A percentile compares a stretch with the other conserved stretches of the same genome.
These are phyloP conservation scores for Phymorhynchus buccinoides DNA, from an alignment of 1,140 invertebrate genomes.

Conservation along the genomic window DNA sequence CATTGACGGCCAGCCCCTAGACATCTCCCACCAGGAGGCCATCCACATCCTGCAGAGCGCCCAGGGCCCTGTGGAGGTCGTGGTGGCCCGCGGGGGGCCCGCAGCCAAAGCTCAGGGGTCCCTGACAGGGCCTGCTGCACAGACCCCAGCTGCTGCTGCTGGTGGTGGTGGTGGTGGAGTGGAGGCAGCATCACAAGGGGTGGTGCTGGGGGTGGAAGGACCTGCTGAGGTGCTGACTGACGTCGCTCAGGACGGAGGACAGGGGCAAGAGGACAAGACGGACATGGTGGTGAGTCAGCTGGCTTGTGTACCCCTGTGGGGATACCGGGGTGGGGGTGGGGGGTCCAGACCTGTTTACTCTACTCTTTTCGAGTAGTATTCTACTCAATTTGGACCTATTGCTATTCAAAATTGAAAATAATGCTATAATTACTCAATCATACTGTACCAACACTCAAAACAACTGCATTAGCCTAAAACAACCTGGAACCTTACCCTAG, in stretches of 20 bases:
- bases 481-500: no score
- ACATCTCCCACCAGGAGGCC: conserved; percentile 90
- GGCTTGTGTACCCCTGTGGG: no score
- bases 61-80: conserved; percentile 82
- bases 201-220: background rate
- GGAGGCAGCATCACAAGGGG: background rate
- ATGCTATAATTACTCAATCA: no score
- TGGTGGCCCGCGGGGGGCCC: conserved; percentile 80
- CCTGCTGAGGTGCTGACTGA: background rate
- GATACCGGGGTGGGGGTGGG: no score
- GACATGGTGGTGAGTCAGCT: conserved; percentile 44
- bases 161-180: background rate
- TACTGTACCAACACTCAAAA: no score
- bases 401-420: no score
- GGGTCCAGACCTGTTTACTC: no score
- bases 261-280: conserved; percentile 35
- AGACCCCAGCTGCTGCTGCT: background rate
- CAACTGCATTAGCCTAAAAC: no score
- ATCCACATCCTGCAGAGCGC: conserved; percentile 87
- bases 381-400: no score
- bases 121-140: background rate
- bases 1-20: conserved; percentile 87
- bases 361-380: no score
- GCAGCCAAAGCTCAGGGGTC: conserved; percentile 42
- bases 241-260: background rate